Conservation (phyloP, 2,888 invertebrate genomes). For the Polymixis flavicincta region DNA sequence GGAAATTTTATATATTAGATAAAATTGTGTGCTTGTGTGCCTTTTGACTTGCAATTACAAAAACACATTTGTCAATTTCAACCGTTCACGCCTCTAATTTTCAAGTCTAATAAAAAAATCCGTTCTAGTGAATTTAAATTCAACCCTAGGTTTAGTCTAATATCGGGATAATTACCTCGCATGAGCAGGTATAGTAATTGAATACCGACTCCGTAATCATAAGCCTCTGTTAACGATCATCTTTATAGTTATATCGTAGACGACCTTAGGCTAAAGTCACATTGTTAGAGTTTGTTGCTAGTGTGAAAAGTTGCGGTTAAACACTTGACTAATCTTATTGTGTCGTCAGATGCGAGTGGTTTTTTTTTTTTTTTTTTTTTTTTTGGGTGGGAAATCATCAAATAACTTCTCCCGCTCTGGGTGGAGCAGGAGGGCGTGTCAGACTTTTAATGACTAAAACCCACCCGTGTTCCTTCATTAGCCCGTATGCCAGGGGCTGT, state of each 20-base stretch:
- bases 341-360: not conserved
- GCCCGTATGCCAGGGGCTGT: too few relatives aligned
- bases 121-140: conserved; percentile 25
- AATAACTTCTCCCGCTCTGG: too few relatives aligned
- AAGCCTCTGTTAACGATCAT: conserved; percentile 38
- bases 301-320: not conserved
- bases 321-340: conserved; percentile 20
- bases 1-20: too few relatives aligned
- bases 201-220: conserved; percentile 30
- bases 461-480: too few relatives aligned
- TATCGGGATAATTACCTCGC: conserved; percentile 34
- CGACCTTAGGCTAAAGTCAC: conserved; percentile 40
- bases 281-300: not conserved
- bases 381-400: too few relatives aligned
- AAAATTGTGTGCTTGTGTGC: too few relatives aligned
- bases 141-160: not conserved
- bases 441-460: too few relatives aligned
- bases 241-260: conserved; percentile 28
- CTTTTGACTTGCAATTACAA: not conserved
- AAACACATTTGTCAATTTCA: not conserved
- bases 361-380: too few relatives aligned
- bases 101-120: conserved; percentile 22
- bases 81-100: conserved; percentile 4
- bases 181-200: conserved; percentile 41
- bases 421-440: too few relatives aligned